A percentile compares a stretch with the other conserved stretches of the same genome.
Evolutionary conservation across 2,113 vertebrate genomes (phyloP).

Genomic region (Naja naja): DNA sequence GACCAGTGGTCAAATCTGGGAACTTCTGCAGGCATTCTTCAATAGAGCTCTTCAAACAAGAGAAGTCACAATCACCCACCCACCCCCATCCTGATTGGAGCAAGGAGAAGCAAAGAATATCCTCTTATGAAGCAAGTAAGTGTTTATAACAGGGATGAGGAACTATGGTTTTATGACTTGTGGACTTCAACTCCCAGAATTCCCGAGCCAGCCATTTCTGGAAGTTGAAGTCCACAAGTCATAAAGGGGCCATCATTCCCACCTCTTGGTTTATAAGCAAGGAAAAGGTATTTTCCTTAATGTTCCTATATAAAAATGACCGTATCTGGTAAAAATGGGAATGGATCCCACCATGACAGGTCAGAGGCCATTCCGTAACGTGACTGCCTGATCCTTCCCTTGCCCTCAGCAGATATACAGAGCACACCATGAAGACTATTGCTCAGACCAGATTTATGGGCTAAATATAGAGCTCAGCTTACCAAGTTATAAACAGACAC

Average conservation of each 20-base stretch:
- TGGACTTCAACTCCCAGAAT: not conserved
- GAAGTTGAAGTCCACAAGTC: not conserved
- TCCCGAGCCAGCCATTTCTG: not conserved
- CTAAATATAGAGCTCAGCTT: conserved; percentile 6
- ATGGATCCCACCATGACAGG: not conserved
- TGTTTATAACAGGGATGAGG: not conserved
- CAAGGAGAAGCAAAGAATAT: not conserved
- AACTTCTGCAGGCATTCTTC: not conserved
- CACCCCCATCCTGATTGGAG: not conserved
- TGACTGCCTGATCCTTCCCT: not conserved
- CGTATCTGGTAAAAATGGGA: not conserved
- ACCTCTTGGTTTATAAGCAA: not conserved
- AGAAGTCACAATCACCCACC: not conserved
- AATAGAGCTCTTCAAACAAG: not conserved
- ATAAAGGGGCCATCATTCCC: not conserved
- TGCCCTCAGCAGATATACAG: not conserved
- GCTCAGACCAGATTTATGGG: conserved; percentile 32
- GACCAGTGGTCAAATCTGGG: not conserved
- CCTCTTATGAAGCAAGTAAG: not conserved
- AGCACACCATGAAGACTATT: not conserved
- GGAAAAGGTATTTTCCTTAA: not conserved
- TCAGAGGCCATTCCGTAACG: conserved; percentile 1
- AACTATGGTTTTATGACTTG: not conserved
- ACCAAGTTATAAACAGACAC: conserved; percentile 2
- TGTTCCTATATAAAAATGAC: not conserved